These are phyloP conservation scores for Babylonia areolata DNA, from an alignment of 1,140 invertebrate genomes.

Conservation along the genomic window DNA sequence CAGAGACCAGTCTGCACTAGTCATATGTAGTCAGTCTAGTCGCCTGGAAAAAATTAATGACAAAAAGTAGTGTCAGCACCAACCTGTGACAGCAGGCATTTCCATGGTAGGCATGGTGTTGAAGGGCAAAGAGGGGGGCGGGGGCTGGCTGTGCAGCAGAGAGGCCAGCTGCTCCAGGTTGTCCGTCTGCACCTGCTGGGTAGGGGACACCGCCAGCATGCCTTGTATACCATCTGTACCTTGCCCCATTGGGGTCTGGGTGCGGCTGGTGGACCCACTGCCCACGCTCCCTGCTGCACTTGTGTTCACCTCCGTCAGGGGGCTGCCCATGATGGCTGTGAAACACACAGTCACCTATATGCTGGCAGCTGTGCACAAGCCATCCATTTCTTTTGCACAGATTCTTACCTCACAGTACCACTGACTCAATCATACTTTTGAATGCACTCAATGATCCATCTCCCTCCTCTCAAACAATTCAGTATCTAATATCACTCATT, in stretches of 20 bases:
- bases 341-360: no score
- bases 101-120: conserved; percentile 5
- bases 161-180: conserved; percentile 35
- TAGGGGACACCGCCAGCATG: conserved; percentile 24
- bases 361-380: no score
- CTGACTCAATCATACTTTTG: no score
- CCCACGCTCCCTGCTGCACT: background rate
- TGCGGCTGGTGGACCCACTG: conserved; percentile 28
- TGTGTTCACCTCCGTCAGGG: background rate
- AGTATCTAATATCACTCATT: no score
- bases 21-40: no score
- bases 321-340: conserved; percentile 25
- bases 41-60: no score
- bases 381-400: no score
- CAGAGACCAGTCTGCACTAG: no score
- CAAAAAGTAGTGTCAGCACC: no score
- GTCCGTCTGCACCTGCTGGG: conserved; percentile 27
- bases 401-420: no score
- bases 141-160: background rate
- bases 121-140: conserved; percentile 23
- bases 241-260: conserved; percentile 10
- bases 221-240: background rate
- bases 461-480: no score
- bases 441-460: no score
- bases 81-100: conserved; percentile 8